Conservation (phyloP, 2,113 vertebrate genomes). For the Gorsachius goisagi region DNA sequence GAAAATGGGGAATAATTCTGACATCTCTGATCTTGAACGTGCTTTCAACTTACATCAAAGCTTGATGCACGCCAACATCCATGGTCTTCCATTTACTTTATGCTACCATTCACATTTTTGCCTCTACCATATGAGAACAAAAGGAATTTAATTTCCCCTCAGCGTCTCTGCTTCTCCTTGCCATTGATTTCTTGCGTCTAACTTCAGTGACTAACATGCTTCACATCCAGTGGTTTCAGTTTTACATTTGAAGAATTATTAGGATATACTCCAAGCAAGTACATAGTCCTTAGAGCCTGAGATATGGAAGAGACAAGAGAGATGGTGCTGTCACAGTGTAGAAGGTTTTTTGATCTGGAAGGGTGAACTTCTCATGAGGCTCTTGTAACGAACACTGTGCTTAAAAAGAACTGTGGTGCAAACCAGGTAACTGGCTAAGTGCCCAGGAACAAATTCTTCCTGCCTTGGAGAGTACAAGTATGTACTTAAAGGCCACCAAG, state of each 20-base stretch:
- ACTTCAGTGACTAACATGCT: not conserved
- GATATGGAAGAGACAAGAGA: not conserved
- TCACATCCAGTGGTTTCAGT: not conserved
- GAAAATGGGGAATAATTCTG: slow-evolving; percentile 53
- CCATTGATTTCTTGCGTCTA: not conserved
- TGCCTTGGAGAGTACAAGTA: not conserved
- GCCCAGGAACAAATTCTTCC: not conserved
- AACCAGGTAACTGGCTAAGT: not conserved
- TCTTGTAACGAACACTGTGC: not conserved
- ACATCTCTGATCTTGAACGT: not conserved
- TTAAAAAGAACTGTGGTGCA: not conserved
- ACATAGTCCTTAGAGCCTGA: not conserved
- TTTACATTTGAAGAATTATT: not conserved
- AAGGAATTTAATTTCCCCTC: not conserved
- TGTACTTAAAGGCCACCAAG: not conserved
- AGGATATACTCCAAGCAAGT: not conserved
- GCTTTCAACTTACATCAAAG: not conserved
- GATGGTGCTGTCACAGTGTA: not conserved
- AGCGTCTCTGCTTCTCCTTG: not conserved
- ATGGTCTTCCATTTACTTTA: not conserved
- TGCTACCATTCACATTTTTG: not conserved
- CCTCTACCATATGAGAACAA: not conserved
- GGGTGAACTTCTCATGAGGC: not conserved
- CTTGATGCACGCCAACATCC: not conserved
- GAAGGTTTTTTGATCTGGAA: not conserved